Evolutionary conservation across 2,888 invertebrate genomes (phyloP).

Genomic region (Sarcophaga rosellei): DNA sequence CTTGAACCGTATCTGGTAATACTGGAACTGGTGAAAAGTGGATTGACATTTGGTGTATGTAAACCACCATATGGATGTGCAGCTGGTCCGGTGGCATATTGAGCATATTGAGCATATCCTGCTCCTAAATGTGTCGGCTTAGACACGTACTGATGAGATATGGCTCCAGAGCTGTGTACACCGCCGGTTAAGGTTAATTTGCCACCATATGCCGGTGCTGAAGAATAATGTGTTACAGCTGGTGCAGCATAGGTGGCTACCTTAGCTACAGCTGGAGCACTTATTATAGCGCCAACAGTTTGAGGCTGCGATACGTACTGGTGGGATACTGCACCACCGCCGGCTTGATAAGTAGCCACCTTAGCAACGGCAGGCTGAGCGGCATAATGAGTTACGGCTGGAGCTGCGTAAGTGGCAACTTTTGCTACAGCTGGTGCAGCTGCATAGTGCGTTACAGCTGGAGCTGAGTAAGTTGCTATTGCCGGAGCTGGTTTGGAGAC

Average conservation of each 20-base stretch:
- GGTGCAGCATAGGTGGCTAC: conserved; percentile 70
- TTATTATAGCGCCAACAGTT: conserved; percentile 34
- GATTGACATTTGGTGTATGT: conserved; percentile 67
- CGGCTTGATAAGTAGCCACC: conserved; percentile 69
- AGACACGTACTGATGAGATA: conserved; percentile 73
- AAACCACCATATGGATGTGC: conserved; percentile 22
- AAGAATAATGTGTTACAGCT: conserved; percentile 39
- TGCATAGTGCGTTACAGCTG: conserved; percentile 57
- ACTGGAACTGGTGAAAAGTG: conserved; percentile 57
- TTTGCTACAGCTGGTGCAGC: conserved; percentile 70
- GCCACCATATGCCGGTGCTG: conserved; percentile 47
- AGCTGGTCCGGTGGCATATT: conserved; percentile 79
- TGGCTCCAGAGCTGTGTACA: conserved; percentile 64
- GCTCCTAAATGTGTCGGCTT: conserved; percentile 45
- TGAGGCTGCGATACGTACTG: conserved; percentile 72
- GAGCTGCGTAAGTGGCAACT: conserved; percentile 69
- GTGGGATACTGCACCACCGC: conserved; percentile 70
- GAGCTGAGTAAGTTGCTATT: conserved; percentile 59
- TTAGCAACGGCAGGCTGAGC: conserved; percentile 67
- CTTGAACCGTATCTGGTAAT: conserved; percentile 60
- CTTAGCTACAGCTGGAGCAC: conserved; percentile 55
- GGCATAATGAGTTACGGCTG: conserved; percentile 49
- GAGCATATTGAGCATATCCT: conserved; percentile 76
- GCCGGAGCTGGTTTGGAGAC: conserved; percentile 70
- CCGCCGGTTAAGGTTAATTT: conserved; percentile 68